Percentiles rank a stretch among this genome's conserved stretches.
Conservation (phyloP, 53 echinoderm and acorn worm genomes). For the Stichopus horrens region DNA sequence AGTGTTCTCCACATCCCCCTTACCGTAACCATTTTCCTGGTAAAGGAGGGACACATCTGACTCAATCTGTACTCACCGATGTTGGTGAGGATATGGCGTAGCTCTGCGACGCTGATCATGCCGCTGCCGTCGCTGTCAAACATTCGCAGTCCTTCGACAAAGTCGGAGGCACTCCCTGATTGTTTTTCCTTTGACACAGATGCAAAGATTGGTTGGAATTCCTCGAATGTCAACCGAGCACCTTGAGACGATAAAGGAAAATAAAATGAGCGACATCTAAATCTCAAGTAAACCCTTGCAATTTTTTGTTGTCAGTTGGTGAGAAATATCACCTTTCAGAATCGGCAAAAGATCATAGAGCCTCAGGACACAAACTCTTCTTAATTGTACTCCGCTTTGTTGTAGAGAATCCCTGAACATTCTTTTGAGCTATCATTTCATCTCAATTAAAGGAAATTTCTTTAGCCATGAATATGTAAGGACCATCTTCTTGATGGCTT, state of each 20-base stretch:
- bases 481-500: too few relatives aligned
- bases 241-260: not conserved
- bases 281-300: too few relatives aligned
- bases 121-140: slow-evolving; percentile 54
- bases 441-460: too few relatives aligned
- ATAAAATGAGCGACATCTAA: not conserved
- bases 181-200: slow-evolving; percentile 15
- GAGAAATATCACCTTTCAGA: too few relatives aligned
- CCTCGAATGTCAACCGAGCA: slow-evolving; percentile 34
- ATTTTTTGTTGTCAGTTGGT: too few relatives aligned
- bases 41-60: not conserved
- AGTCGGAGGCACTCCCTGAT: slow-evolving; percentile 34
- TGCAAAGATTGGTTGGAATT: slow-evolving; percentile 44
- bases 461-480: too few relatives aligned
- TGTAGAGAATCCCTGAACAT: too few relatives aligned
- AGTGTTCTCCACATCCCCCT: not conserved
- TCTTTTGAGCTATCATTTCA: too few relatives aligned
- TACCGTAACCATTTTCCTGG: not conserved
- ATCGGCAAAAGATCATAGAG: too few relatives aligned
- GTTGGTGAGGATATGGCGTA: slow-evolving; percentile 46
- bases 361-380: too few relatives aligned
- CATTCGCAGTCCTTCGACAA: slow-evolving; percentile 49
- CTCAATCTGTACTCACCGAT: slow-evolving; percentile 26
- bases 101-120: slow-evolving; percentile 39
- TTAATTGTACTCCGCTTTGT: too few relatives aligned